A percentile compares a stretch with the other conserved stretches of the same genome.
These are phyloP conservation scores for Eristalis pertinax DNA, from an alignment of 2,888 invertebrate species.

Conservation along the genomic window DNA sequence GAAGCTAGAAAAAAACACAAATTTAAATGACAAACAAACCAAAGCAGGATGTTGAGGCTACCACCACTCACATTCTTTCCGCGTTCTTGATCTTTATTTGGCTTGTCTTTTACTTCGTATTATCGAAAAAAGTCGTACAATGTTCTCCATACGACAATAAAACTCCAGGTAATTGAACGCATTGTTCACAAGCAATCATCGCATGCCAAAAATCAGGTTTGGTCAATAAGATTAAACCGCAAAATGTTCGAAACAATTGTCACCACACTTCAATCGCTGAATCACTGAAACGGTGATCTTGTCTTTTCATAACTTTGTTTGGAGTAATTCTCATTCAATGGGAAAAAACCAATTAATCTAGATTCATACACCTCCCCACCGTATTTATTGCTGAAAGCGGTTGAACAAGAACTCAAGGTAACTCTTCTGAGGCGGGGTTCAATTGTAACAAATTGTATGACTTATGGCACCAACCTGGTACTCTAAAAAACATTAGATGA, in stretches of 20 bases:
- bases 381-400: neutral
- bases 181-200: conserved; percentile 30
- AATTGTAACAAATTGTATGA: neutral
- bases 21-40: conserved; percentile 23
- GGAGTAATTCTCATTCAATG: conserved; percentile 12
- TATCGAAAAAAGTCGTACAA: neutral
- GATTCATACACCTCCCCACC: conserved; percentile 1
- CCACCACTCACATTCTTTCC: conserved; percentile 41
- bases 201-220: conserved; percentile 11
- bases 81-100: conserved; percentile 36
- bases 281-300: conserved; percentile 46
- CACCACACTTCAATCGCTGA: conserved; percentile 20
- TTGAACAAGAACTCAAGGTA: conserved; percentile 16
- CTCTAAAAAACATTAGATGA: neutral
- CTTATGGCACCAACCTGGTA: neutral
- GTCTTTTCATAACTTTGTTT: conserved; percentile 19
- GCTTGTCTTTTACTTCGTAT: neutral
- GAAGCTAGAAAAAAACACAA: conserved; percentile 14
- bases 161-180: conserved; percentile 36
- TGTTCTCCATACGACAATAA: conserved; percentile 25
- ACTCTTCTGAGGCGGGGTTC: neutral
- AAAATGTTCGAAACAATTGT: conserved; percentile 14
- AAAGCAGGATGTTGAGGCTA: conserved; percentile 27
- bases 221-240: neutral
- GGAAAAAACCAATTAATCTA: conserved; percentile 18